phyloP scores from a whole-genome alignment of 2,888 invertebrate genomes.

The Pachymerium ferrugineum region DNA sequence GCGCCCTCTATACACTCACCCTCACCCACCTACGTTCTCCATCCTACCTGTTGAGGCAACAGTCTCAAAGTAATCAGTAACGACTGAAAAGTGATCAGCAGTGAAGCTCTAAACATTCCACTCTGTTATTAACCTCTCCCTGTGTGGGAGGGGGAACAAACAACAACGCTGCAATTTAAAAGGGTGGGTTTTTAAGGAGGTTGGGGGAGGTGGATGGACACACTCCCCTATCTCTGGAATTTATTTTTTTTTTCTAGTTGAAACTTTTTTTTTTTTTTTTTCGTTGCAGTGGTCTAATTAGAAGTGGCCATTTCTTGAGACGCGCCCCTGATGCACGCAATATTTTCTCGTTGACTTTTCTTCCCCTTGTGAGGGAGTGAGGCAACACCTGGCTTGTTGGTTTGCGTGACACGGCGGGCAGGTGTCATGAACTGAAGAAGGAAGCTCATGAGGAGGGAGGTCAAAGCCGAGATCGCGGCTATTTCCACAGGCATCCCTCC shows the following conservation, averaged over 20 bases:
- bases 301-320: background rate
- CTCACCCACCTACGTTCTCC: conserved; percentile 30
- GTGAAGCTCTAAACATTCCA: background rate
- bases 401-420: background rate
- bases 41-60: conserved; percentile 2
- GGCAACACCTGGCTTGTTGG: background rate
- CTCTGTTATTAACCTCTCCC: background rate
- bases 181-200: too few relatives aligned
- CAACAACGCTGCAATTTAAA: too few relatives aligned
- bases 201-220: too few relatives aligned
- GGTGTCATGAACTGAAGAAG: conserved; percentile 2
- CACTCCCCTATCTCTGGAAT: background rate
- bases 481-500: background rate
- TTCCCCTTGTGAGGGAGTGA: background rate
- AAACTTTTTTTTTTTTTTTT: background rate
- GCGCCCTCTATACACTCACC: background rate
- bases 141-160: background rate
- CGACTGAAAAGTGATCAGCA: background rate
- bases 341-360: background rate
- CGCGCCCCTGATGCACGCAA: background rate
- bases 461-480: background rate
- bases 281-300: background rate
- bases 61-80: background rate
- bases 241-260: background rate
- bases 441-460: background rate